Evolutionary conservation across 2,797 vertebrate genomes (phyloP).

Genomic region (Prionace glauca): DNA sequence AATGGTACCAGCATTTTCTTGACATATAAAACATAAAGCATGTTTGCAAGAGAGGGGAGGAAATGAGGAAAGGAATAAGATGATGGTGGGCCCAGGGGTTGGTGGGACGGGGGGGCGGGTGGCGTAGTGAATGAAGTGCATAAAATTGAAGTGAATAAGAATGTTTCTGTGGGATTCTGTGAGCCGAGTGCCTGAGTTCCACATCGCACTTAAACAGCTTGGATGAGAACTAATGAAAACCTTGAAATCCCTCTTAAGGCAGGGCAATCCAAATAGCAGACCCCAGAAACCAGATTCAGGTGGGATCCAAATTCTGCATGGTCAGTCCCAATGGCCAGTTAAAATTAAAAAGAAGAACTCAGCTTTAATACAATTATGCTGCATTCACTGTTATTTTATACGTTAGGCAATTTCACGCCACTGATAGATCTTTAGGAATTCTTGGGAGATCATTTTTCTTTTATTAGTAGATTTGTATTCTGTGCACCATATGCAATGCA

Average conservation of each 20-base stretch:
- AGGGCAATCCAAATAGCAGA: neutral
- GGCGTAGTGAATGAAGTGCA: neutral
- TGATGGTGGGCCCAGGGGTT: too few species aligned
- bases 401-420: neutral
- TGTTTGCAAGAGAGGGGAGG: neutral
- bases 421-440: neutral
- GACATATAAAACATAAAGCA: neutral
- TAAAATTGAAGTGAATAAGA: neutral
- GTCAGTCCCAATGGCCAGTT: too few species aligned
- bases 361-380: neutral
- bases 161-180: neutral
- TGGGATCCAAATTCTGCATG: neutral
- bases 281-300: neutral
- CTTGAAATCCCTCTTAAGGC: neutral
- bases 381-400: neutral
- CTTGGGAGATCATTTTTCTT: neutral
- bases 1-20: neutral
- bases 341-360: neutral
- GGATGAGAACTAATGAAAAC: neutral
- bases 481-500: neutral
- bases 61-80: neutral
- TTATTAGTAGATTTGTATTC: neutral
- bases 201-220: neutral
- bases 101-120: too few species aligned
- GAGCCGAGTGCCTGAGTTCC: neutral